Conservation (phyloP, 2,888 invertebrate species). For the Apamea anceps region DNA sequence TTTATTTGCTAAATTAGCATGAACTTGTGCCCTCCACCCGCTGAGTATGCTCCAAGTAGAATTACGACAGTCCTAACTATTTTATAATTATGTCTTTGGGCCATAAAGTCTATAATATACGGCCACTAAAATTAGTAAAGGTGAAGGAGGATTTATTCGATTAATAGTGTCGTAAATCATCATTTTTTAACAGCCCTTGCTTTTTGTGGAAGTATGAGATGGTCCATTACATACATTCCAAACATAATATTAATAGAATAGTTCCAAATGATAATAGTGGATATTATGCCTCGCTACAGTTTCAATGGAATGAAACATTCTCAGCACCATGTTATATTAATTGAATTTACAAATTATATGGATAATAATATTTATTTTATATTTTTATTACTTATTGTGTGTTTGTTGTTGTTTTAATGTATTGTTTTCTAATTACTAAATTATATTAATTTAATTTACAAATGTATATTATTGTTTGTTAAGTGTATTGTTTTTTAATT, state of each 20-base stretch:
- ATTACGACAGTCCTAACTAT: slow-evolving; percentile 69
- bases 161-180: slow-evolving; percentile 12
- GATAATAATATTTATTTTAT: too few relatives aligned
- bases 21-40: slow-evolving; percentile 69
- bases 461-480: too few relatives aligned
- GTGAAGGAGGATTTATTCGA: slow-evolving; percentile 28
- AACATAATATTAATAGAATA: background rate
- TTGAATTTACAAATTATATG: too few relatives aligned
- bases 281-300: too few relatives aligned
- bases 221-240: background rate
- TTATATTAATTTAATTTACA: too few relatives aligned
- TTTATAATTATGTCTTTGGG: slow-evolving; percentile 69
- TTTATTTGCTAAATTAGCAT: slow-evolving; percentile 79
- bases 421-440: too few relatives aligned
- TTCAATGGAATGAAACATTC: too few relatives aligned
- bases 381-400: too few relatives aligned
- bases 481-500: too few relatives aligned
- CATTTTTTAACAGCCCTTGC: background rate
- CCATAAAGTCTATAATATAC: slow-evolving; percentile 63
- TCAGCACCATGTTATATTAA: too few relatives aligned
- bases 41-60: slow-evolving; percentile 61
- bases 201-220: background rate
- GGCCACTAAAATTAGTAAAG: slow-evolving; percentile 35
- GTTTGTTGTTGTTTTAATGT: too few relatives aligned
- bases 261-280: too few relatives aligned